These are phyloP conservation scores for Unio delphinus DNA, from an alignment of 2,888 invertebrate species.

Conservation along the genomic window DNA sequence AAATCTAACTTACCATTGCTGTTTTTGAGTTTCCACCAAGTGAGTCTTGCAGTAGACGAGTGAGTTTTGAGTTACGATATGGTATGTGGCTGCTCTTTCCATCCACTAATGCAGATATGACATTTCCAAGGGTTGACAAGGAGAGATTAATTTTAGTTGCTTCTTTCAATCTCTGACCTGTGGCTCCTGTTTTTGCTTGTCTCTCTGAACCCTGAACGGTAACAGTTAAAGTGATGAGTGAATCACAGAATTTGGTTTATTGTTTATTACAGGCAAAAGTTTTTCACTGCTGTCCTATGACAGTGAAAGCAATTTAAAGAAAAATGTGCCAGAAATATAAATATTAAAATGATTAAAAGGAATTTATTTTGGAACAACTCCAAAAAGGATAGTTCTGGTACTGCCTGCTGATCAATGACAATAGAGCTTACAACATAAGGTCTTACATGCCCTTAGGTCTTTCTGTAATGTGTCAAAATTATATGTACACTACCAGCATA, in stretches of 20 bases:
- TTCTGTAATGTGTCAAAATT: too few species aligned
- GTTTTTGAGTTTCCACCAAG: conserved; percentile 88
- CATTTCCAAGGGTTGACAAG: conserved; percentile 96
- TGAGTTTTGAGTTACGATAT: conserved; percentile 97
- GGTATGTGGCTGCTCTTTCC: conserved; percentile 98
- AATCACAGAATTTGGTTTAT: conserved; percentile 7
- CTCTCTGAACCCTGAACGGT: conserved; percentile 90
- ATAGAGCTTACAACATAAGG: too few species aligned
- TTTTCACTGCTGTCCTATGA: too few species aligned
- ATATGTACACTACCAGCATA: too few species aligned
- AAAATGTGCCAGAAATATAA: too few species aligned
- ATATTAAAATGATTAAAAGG: too few species aligned
- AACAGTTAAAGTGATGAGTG: too few species aligned
- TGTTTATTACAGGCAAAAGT: background rate
- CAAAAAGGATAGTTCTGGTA: too few species aligned
- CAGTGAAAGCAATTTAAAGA: too few species aligned
- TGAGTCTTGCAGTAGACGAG: conserved; percentile 89
- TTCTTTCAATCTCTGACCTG: conserved; percentile 92
- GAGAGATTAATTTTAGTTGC: conserved; percentile 99
- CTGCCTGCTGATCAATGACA: too few species aligned
- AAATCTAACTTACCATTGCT: conserved; percentile 70
- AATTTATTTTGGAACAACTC: too few species aligned
- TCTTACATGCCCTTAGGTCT: too few species aligned
- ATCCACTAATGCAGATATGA: conserved; percentile 97
- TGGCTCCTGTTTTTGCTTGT: conserved; percentile 96